Conservation (phyloP, 2,113 vertebrate genomes). For the Eublepharis macularius region DNA sequence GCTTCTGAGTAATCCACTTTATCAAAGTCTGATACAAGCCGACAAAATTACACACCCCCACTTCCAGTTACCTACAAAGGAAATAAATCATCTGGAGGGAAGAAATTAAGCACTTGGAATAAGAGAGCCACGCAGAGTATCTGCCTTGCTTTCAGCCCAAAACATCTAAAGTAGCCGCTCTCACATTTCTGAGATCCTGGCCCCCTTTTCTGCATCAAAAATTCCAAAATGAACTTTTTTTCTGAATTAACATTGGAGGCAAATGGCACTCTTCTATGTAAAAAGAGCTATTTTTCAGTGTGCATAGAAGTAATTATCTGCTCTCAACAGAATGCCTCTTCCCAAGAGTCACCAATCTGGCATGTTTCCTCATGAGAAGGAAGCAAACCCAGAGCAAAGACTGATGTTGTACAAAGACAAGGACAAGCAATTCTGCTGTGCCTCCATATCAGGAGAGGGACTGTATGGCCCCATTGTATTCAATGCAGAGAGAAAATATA, state of each 20-base stretch:
- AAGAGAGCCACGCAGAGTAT: not conserved
- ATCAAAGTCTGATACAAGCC: not conserved
- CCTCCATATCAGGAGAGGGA: too few relatives aligned
- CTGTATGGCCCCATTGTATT: too few relatives aligned
- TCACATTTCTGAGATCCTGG: not conserved
- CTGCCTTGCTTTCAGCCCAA: not conserved
- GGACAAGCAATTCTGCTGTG: too few relatives aligned
- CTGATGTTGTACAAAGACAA: too few relatives aligned
- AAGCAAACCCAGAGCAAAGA: not conserved
- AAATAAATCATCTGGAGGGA: not conserved
- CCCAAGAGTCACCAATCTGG: too few relatives aligned
- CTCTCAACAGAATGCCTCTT: not conserved
- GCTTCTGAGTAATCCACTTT: not conserved
- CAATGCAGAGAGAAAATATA: too few relatives aligned
- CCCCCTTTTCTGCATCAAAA: not conserved
- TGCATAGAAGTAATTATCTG: not conserved
- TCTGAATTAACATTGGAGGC: too few relatives aligned
- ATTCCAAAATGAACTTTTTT: too few relatives aligned
- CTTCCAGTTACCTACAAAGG: not conserved
- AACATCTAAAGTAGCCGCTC: not conserved
- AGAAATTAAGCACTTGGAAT: not conserved
- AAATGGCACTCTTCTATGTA: too few relatives aligned
- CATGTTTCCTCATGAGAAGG: not conserved
- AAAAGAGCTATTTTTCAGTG: too few relatives aligned
- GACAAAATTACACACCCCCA: not conserved